phyloP scores from a whole-genome alignment of 2,113 vertebrate species.

The Thermophis baileyi region DNA sequence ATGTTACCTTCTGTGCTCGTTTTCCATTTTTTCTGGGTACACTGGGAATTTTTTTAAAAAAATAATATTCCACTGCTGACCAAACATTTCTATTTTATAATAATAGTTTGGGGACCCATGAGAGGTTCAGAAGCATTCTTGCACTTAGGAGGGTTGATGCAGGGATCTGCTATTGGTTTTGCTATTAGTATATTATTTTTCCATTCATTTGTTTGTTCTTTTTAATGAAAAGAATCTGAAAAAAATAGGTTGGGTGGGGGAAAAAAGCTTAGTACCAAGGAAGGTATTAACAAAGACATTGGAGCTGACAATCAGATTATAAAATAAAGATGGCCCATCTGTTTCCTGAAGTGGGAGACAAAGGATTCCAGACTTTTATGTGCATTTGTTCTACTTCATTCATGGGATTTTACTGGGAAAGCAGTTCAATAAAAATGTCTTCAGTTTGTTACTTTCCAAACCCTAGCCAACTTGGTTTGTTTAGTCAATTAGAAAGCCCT shows the following conservation, averaged over 20 bases:
- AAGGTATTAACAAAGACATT: neutral
- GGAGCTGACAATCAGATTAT: neutral
- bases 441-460: neutral
- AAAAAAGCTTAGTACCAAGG: neutral
- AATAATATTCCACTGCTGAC: neutral
- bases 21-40: neutral
- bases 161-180: neutral
- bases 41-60: neutral
- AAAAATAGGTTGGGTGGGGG: neutral
- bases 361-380: neutral
- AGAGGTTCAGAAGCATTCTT: neutral
- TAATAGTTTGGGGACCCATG: neutral
- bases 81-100: neutral
- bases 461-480: neutral
- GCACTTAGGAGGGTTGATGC: neutral
- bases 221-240: neutral
- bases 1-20: neutral
- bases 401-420: neutral
- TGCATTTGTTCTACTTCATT: neutral
- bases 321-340: neutral
- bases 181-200: neutral
- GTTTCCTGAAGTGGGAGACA: neutral
- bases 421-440: neutral
- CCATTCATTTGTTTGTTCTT: neutral
- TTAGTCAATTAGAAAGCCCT: neutral